Evolutionary conservation across 2,888 invertebrate genomes (phyloP).

Genomic region (Brachycybe producta): DNA sequence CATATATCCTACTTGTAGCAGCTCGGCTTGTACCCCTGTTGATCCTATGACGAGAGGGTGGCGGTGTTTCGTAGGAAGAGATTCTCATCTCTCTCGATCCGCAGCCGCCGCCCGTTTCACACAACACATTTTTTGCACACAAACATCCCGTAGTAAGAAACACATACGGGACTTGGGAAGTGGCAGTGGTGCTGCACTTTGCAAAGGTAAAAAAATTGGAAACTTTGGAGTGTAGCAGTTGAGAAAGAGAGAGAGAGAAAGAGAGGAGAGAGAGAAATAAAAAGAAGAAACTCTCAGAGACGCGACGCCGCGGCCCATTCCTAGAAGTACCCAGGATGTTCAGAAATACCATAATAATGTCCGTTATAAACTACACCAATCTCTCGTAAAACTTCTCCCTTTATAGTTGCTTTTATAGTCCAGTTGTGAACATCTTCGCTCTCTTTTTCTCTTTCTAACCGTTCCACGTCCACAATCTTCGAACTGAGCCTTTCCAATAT

Average conservation of each 20-base stretch:
- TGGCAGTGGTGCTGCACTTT: too few relatives aligned
- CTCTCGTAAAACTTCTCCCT: constrained; percentile 79
- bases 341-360: constrained; percentile 87
- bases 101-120: too few relatives aligned
- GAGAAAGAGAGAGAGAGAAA: not conserved
- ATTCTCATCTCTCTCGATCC: too few relatives aligned
- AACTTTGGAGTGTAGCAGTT: not conserved
- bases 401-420: constrained; percentile 90
- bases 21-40: too few relatives aligned
- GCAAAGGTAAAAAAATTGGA: not conserved
- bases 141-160: too few relatives aligned
- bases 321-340: constrained; percentile 68
- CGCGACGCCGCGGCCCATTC: constrained; percentile 14
- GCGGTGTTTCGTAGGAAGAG: too few relatives aligned
- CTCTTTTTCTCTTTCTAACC: constrained; percentile 79
- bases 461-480: constrained; percentile 85
- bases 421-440: constrained; percentile 90
- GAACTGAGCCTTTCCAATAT: constrained; percentile 82
- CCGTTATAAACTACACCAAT: constrained; percentile 89
- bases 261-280: not conserved
- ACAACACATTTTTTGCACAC: too few relatives aligned
- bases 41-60: too few relatives aligned
- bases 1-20: too few relatives aligned
- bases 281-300: constrained; percentile 4
- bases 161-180: too few relatives aligned